A percentile compares a stretch with the other conserved stretches of the same genome.
phyloP scores from a whole-genome alignment of 1,140 invertebrate genomes.

The Anoplolepis gracilipes region DNA sequence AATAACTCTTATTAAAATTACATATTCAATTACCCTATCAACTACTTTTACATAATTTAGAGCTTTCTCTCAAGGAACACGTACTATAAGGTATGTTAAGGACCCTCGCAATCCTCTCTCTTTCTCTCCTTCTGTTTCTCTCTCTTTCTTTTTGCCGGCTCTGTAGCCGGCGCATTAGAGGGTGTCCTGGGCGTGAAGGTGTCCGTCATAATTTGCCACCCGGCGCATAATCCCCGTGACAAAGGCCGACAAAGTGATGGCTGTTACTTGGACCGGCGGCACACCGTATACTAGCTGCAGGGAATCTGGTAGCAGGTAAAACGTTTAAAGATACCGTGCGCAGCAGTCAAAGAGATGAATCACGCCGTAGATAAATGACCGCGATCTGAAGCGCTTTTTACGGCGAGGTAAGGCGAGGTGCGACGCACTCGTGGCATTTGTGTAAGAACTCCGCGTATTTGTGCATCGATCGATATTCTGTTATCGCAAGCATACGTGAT shows the following conservation, averaged over 20 bases:
- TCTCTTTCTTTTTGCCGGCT: constrained; percentile 33
- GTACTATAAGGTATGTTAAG: constrained; percentile 44
- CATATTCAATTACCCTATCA: constrained; percentile 3
- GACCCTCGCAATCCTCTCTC: neutral
- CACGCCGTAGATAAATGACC: constrained; percentile 63
- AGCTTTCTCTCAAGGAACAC: constrained; percentile 51
- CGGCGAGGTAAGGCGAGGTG: neutral
- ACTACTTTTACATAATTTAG: constrained; percentile 56
- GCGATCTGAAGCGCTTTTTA: constrained; percentile 59
- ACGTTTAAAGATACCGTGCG: constrained; percentile 70
- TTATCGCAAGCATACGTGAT: constrained; percentile 20
- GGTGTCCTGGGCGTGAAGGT: constrained; percentile 78
- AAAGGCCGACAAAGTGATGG: constrained; percentile 81
- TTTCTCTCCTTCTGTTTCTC: constrained; percentile 18
- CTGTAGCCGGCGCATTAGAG: constrained; percentile 63
- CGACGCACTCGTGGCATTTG: constrained; percentile 14
- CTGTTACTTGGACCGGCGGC: constrained; percentile 77
- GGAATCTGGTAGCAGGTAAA: constrained; percentile 81
- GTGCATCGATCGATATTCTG: constrained; percentile 43
- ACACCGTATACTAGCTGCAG: constrained; percentile 74
- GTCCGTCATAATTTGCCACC: constrained; percentile 82
- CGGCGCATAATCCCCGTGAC: constrained; percentile 81
- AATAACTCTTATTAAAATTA: constrained; percentile 42
- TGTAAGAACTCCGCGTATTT: neutral
- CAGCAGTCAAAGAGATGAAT: constrained; percentile 65